Percentiles rank a stretch among this genome's conserved stretches.
Conservation (phyloP, 2,113 vertebrate species). For the Sylvilagus bachmani region DNA sequence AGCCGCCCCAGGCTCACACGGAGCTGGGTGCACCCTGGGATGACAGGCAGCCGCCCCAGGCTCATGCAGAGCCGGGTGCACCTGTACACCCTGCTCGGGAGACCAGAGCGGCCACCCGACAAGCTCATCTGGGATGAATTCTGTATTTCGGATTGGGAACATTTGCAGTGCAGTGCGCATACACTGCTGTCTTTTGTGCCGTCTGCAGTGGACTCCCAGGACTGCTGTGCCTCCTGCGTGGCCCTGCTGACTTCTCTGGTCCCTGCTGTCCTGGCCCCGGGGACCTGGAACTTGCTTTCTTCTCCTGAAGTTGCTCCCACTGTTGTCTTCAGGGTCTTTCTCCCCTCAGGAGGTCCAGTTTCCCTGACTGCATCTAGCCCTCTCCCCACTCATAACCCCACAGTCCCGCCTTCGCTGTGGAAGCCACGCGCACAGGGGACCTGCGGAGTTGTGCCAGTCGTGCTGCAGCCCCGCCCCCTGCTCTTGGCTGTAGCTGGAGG, state of each 20-base stretch:
- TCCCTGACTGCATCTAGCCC: background rate
- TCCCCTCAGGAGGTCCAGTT: background rate
- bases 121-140: background rate
- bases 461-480: rapidly evolving
- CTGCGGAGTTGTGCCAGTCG: rapidly evolving
- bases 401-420: background rate
- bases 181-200: background rate
- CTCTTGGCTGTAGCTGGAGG: too few species aligned
- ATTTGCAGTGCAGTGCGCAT: rapidly evolving
- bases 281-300: background rate
- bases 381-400: background rate
- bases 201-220: too few species aligned
- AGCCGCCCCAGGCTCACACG: too few species aligned
- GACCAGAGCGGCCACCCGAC: background rate
- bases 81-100: rapidly evolving
- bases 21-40: too few species aligned
- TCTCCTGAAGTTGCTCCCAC: background rate
- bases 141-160: background rate
- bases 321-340: background rate
- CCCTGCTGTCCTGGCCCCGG: rapidly evolving
- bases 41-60: too few species aligned
- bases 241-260: background rate
- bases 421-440: too few species aligned
- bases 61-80: too few species aligned
- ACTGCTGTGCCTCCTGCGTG: background rate